Base-by-base conservation (phyloP, 2,113 vertebrate genomes). In the Anthoscopus minutus region DNA sequence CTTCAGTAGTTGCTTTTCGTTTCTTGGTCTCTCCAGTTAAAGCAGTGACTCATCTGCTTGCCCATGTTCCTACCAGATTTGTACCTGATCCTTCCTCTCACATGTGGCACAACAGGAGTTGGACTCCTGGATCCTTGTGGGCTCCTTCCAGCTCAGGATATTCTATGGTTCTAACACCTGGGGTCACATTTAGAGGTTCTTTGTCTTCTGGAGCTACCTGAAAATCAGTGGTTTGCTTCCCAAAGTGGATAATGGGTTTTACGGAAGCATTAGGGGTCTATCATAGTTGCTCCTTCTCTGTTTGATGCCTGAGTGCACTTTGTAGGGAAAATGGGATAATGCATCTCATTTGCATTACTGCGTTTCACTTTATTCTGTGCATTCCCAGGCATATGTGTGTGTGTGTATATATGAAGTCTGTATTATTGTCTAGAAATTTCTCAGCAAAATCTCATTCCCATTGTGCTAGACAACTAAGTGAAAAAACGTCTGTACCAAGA, bases 401-500 rank as follows among this genome's bases (percentile, higher is more conserved):
- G 37, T 67, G 33, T 77, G 12, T 37, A 1, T 64, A 20, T n/a
- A 64, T 50, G 66, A 61, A 28, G 71, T 74, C 86, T 85, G 66
- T 78, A 17, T 83, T 93, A 80, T 76, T 83, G 91, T 96, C 92
- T 95, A 90, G 94, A 96, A 96, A 78, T 88, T 95, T 93, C 83
- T 84, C 83, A 57, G 80, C 61, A 81, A 88, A 70, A 48, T 81
- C 80, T 90, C 80, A n/a, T 93, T 66, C 67, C 48, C 82, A 82
- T 94, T 95, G 94, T 96, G 94, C 92, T 93, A 96, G 96, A 96
- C 96, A 71, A 58, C 89, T 51, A 83, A 91, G 91, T 93, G 92
- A 93, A 96, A 94, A 93, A 86, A 50, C 7, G 91, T 93, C 96
- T 94, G 88, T 81, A 95, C 94, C 67, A 95, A 96, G 94, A 93